Conservation (phyloP, 2,888 invertebrate genomes). For the Idaea straminata region DNA sequence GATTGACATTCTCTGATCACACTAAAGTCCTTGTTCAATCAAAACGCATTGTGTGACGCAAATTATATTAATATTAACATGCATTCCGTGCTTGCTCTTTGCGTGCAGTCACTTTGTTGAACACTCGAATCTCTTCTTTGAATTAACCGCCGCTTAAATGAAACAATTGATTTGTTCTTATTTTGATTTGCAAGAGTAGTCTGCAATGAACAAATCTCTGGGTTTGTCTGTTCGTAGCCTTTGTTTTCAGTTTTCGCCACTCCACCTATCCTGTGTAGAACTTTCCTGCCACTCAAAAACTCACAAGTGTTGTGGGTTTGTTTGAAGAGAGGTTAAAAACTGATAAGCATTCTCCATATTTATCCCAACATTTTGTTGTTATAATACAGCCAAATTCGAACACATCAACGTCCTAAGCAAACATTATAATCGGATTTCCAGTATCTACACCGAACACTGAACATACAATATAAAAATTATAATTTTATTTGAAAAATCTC, state of each 20-base stretch:
- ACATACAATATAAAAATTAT: neutral
- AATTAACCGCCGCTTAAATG: neutral
- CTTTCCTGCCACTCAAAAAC: no score
- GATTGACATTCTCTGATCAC: no score
- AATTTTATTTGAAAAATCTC: neutral
- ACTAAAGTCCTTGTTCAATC: neutral
- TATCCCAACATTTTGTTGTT: neutral
- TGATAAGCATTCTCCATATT: neutral
- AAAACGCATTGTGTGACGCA: neutral
- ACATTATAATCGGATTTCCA: neutral
- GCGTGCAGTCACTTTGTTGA: neutral
- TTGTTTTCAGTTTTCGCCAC: neutral
- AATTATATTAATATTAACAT: neutral
- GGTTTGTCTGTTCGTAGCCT: neutral
- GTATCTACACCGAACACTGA: neutral
- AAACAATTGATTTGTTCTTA: neutral
- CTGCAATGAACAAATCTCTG: neutral
- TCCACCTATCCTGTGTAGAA: no score
- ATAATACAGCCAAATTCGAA: neutral
- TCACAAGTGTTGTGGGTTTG: no score
- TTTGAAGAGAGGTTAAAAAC: no score
- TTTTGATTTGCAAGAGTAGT: neutral
- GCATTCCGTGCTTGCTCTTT: neutral
- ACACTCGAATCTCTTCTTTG: conserved; percentile 2
- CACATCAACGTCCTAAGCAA: neutral